Evolutionary conservation across 2,888 invertebrate genomes (phyloP).

Genomic region (Lathronympha strigana): DNA sequence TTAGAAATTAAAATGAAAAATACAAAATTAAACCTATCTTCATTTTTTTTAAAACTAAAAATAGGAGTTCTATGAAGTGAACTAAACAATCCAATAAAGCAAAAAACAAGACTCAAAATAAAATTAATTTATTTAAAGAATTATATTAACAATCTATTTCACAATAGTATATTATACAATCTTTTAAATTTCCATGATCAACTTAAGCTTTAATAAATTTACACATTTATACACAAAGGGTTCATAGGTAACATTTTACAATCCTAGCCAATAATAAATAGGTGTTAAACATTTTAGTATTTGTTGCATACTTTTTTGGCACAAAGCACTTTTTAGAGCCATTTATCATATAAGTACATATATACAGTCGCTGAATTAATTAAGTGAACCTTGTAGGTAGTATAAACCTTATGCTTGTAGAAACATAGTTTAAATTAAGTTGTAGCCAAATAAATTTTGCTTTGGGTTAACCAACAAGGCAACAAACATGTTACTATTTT

Average conservation of each 20-base stretch:
- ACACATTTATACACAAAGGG: conserved; percentile 63
- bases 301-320: conserved; percentile 61
- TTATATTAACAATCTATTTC: conserved; percentile 63
- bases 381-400: neutral
- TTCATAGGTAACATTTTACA: conserved; percentile 71
- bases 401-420: neutral
- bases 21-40: no score
- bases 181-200: conserved; percentile 61
- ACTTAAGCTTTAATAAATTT: conserved; percentile 53
- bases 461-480: neutral
- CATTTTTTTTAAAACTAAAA: neutral
- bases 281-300: conserved; percentile 37
- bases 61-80: no score
- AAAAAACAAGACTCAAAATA: conserved; percentile 46
- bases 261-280: conserved; percentile 67
- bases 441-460: neutral
- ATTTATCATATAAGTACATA: conserved; percentile 48
- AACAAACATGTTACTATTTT: neutral
- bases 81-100: no score
- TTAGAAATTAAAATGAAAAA: no score
- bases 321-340: conserved; percentile 62
- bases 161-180: conserved; percentile 59
- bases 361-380: neutral
- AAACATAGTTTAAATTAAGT: neutral
- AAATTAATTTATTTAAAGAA: conserved; percentile 74